Evolutionary conservation across 1,140 invertebrate genomes (phyloP), one percentile per base, ranked within the genome.

Genomic region (Platyura marginata): DNA sequence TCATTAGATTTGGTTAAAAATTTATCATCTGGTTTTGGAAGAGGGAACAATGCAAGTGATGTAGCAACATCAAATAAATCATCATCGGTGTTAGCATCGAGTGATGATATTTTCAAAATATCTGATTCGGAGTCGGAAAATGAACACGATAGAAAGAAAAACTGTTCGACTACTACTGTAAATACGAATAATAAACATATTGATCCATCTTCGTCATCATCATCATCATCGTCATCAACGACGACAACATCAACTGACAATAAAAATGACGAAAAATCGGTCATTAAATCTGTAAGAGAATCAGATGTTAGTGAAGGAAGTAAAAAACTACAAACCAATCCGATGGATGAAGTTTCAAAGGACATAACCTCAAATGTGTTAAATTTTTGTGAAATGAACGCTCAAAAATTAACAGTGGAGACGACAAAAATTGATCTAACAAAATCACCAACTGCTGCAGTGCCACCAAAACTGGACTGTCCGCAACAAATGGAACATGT

Each of bases 251-350:
- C n/a, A n/a, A n/a, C n/a, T n/a, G n/a, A n/a, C n/a, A n/a, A n/a
- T n/a, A n/a, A n/a, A n/a, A n/a, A n/a, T n/a, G n/a, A n/a, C n/a
- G 25, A 29, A 13, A 29, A 29, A 29, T 8, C 25, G 6, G 25
- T 29, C 25, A 38, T 38, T 21, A 38, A 38, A 38, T 20, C 36
- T n/a, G 36, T 38, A 18, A 36, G 13, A 3, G 34, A 36, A 43
- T 3, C 16, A 5, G 21, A 40, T 4, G 18, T 8, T n/a, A 32
- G 13, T 9, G 8, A 4, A 16, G 13, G 10, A 1, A 4, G 8
- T n/a, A 9, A 29, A 32, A 41, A 41, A 19, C 18, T 15, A 29
- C 11, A 10, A 29, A 29, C 25, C 6, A 29, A 29, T 29, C 13
- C 13, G 6, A 13, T 8, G 6, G 25, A 29, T 29, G 6, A 6